phyloP scores from a whole-genome alignment of 2,113 vertebrate genomes.

The Sinocyclocheilus rhinocerous region DNA sequence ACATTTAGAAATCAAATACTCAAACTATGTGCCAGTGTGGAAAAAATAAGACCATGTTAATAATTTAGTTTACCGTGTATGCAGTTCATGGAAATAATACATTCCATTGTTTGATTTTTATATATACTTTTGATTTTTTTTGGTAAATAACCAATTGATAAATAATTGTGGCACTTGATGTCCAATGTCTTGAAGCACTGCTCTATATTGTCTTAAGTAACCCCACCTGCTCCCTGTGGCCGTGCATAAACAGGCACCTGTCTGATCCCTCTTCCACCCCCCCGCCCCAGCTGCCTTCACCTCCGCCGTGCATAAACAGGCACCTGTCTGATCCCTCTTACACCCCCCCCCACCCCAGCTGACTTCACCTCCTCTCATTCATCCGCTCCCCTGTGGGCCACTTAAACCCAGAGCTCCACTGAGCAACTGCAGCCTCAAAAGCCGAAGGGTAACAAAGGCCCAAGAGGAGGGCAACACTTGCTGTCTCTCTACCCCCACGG shows the following conservation, averaged over 20 bases:
- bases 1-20: too few species aligned
- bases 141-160: neutral
- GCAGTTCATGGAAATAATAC: neutral
- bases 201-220: conserved; percentile 53
- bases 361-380: conserved; percentile 63
- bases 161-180: neutral
- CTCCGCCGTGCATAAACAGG: too few species aligned
- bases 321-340: conserved; percentile 59
- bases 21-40: too few species aligned
- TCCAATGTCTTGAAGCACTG: conserved; percentile 15
- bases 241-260: conserved; percentile 68
- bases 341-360: conserved; percentile 51
- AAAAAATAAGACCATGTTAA: too few species aligned
- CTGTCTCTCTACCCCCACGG: conserved; percentile 6
- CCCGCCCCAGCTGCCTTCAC: conserved; percentile 57
- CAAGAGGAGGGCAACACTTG: conserved; percentile 58
- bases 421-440: conserved; percentile 76
- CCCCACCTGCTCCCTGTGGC: conserved; percentile 73
- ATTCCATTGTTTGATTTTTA: neutral
- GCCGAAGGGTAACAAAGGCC: conserved; percentile 76
- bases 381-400: conserved; percentile 80
- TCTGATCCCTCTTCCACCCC: conserved; percentile 40
- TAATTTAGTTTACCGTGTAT: neutral
- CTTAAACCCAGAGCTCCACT: conserved; percentile 77
- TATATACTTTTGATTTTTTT: too few species aligned